Base-by-base conservation (phyloP, 64 coral and sea anemone species). In the Stylophora pistillata region DNA sequence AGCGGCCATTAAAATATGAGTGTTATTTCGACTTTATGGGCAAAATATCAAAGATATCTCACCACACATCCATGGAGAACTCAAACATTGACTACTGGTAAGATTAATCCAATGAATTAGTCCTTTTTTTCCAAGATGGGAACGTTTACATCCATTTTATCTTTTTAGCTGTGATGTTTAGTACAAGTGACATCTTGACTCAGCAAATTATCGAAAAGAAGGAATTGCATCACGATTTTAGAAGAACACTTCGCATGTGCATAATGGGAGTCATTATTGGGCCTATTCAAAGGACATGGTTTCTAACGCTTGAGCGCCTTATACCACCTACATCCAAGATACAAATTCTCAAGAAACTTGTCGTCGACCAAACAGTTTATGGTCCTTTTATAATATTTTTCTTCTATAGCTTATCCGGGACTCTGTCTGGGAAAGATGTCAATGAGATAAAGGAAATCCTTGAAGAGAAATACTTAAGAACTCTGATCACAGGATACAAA, bases 291-390 rank as follows among this genome's bases (percentile, higher is more conserved):
- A 87, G 96, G 14, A 87, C 86, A 20, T 98, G 96, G 96, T 95
- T 95, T 41, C 61, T 98, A 26, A 81, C 89, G 0, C 66, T 98
- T 15, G 96, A 98, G 33, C 78, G 82, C 52, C 57, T 92, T 2
- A 76, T 98, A 30, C 81, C 84, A 21, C 86, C 91, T n/a, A 82
- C 58, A 82, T 82, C 78, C 30, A 95, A 66, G 26, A 53, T 89
- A 25, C 93, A 98, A 86, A 93, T 86, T 74, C 18, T 98, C 41
- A 98, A 98, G 86, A 98, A 98, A 84, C 75, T 98, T 78, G 32
- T 94, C 15, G 64, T 95, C 52, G 96, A 98, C 53, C 96, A 98
- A 63, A 81, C 69, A 10, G 18, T 95, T 58, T 94, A 74, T 72
- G 89, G 93, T 13, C 96, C 96, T 15, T 75, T 53, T 64, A 87